Conservation (phyloP, 2,888 invertebrate genomes). For the Cosmorhoe ocellata region DNA sequence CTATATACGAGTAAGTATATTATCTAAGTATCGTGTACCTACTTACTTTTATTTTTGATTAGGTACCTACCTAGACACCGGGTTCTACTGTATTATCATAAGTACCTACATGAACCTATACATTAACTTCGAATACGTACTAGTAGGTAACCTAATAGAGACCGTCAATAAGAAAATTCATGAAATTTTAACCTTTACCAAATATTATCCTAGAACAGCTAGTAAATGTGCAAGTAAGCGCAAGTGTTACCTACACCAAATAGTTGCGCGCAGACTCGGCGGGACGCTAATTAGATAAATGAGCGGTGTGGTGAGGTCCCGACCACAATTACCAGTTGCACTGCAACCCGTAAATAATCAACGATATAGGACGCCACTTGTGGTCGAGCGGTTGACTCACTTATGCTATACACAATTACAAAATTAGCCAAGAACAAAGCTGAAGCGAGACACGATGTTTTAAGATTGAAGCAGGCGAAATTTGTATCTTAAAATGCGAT, state of each 20-base stretch:
- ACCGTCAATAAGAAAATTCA: no score
- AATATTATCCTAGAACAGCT: background rate
- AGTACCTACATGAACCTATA: no score
- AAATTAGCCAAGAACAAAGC: slow-evolving; percentile 30
- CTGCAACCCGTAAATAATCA: slow-evolving; percentile 74
- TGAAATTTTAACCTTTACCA: background rate
- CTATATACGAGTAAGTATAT: no score
- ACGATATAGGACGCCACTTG: slow-evolving; percentile 70
- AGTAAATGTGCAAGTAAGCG: slow-evolving; percentile 1
- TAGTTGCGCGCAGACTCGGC: slow-evolving; percentile 43
- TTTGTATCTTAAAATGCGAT: no score
- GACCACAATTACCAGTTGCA: slow-evolving; percentile 76
- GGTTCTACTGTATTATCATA: no score
- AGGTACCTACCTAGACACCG: no score
- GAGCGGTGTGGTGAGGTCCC: slow-evolving; percentile 71
- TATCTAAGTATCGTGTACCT: no score
- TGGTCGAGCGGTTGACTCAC: slow-evolving; percentile 56
- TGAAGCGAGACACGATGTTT: background rate
- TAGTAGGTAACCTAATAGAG: no score
- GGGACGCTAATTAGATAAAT: slow-evolving; percentile 78
- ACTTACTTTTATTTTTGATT: no score
- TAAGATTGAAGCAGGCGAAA: background rate
- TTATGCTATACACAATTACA: slow-evolving; percentile 46
- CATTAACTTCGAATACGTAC: no score
- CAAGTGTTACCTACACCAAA: slow-evolving; percentile 18